A percentile compares a stretch with the other conserved stretches of the same genome.
Conservation (phyloP, 2,797 vertebrate species). For the Coregonus sp. region DNA sequence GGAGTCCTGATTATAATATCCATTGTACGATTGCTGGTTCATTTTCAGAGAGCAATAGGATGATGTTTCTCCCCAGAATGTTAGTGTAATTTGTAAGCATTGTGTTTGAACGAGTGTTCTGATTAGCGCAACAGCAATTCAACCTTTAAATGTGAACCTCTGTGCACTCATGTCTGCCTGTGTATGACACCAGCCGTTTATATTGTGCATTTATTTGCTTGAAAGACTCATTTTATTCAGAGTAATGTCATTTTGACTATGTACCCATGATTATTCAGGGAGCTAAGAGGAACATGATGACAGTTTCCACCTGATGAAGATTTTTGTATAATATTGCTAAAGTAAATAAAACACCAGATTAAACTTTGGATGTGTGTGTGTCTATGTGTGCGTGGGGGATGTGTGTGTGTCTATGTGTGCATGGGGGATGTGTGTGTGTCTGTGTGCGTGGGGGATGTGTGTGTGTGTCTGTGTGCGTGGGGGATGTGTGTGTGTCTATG, state of each 20-base stretch:
- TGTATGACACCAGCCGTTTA: constrained; percentile 16
- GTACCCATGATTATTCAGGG: constrained; percentile 3
- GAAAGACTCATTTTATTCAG: constrained; percentile 27
- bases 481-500: too few species aligned
- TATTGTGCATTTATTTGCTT: constrained; percentile 24
- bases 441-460: too few species aligned
- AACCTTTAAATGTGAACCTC: not conserved
- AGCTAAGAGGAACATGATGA: constrained; percentile 3
- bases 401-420: too few species aligned
- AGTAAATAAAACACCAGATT: constrained; percentile 74
- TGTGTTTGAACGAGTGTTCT: not conserved
- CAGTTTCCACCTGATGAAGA: constrained; percentile 4
- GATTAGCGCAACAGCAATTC: not conserved
- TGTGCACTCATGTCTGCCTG: not conserved
- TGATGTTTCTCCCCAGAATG: not conserved
- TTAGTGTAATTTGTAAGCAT: not conserved
- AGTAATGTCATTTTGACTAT: constrained; percentile 24
- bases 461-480: too few species aligned
- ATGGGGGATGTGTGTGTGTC: too few species aligned
- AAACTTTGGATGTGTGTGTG: constrained; percentile 33
- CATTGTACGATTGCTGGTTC: not conserved
- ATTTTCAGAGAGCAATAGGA: not conserved
- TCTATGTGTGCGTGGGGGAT: not conserved
- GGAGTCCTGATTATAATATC: not conserved
- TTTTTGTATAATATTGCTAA: constrained; percentile 31